A percentile compares a stretch with the other conserved stretches of the same genome.
phyloP scores from a whole-genome alignment of 1,140 invertebrate genomes.

The Condylostylus longicornis region DNA sequence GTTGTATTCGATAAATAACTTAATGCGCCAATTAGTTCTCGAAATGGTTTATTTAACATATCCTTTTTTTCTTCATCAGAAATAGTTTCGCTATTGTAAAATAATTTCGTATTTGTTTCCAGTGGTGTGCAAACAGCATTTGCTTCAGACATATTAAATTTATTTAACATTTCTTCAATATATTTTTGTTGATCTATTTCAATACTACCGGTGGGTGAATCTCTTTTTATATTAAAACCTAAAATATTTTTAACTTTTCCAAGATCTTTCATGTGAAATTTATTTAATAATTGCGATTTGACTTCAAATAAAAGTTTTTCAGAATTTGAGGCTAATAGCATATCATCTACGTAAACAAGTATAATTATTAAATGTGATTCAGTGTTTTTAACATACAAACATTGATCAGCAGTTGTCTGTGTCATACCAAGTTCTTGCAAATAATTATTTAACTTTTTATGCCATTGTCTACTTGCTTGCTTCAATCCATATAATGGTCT shows the following conservation, averaged over 20 bases:
- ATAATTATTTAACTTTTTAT: constrained; percentile 11
- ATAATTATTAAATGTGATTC: constrained; percentile 10
- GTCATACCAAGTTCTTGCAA: constrained; percentile 15
- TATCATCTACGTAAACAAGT: constrained; percentile 3
- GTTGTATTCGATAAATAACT: constrained; percentile 26
- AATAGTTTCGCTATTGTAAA: too few relatives aligned
- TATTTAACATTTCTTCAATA: constrained; percentile 23
- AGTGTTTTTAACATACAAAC: constrained; percentile 1
- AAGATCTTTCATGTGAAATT: constrained; percentile 4
- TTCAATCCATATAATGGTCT: constrained; percentile 24
- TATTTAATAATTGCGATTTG: constrained; percentile 4
- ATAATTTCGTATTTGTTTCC: too few relatives aligned
- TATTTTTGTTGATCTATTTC: constrained; percentile 22
- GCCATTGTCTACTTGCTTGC: constrained; percentile 20
- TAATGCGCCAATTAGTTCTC: constrained; percentile 18
- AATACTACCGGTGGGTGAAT: constrained; percentile 9
- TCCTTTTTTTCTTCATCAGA: too few relatives aligned
- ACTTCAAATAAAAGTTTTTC: constrained; percentile 8
- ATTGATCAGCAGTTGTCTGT: constrained; percentile 5
- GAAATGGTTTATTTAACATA: too few relatives aligned
- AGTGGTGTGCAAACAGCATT: constrained; percentile 23
- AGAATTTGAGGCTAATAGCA: constrained; percentile 5
- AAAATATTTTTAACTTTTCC: constrained; percentile 4
- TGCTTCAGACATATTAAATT: constrained; percentile 26
- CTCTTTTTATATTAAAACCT: constrained; percentile 4